Conservation (phyloP, 2,888 invertebrate species). For the Epicampocera succincta region DNA sequence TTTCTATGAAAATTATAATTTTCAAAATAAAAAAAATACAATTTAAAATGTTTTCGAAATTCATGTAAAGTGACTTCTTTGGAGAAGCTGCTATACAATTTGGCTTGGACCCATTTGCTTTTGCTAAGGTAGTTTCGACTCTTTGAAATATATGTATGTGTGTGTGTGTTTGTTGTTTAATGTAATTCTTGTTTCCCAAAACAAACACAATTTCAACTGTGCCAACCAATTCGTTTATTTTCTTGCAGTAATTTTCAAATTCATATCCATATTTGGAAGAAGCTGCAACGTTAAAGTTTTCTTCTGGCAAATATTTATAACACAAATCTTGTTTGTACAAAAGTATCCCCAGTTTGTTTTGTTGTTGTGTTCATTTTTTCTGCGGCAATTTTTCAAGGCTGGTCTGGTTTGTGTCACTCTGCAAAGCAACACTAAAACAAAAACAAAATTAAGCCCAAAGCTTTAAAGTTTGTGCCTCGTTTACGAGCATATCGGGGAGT, state of each 20-base stretch:
- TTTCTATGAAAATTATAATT: no score
- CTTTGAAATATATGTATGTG: no score
- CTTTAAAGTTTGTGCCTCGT: background rate
- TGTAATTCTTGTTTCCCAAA: no score
- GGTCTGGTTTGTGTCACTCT: slow-evolving; percentile 58
- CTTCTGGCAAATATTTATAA: background rate
- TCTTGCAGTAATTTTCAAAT: background rate
- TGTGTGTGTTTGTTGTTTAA: no score
- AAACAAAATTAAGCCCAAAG: slow-evolving; percentile 37
- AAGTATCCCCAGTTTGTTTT: background rate
- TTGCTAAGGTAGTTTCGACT: no score
- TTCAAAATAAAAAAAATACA: no score
- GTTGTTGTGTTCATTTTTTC: slow-evolving; percentile 1
- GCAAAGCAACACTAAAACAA: slow-evolving; percentile 38
- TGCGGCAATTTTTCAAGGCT: slow-evolving; percentile 50
- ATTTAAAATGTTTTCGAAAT: no score
- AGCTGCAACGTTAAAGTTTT: background rate
- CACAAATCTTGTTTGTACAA: slow-evolving; percentile 33
- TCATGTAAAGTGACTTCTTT: no score
- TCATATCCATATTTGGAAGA: slow-evolving; percentile 4
- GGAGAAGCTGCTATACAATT: no score
- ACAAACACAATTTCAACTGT: no score
- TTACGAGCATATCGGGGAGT: background rate
- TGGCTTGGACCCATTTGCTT: no score
- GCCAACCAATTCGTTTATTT: no score